These are phyloP conservation scores for Motacilla alba DNA, from an alignment of 2,113 vertebrate genomes.

Conservation along the genomic window DNA sequence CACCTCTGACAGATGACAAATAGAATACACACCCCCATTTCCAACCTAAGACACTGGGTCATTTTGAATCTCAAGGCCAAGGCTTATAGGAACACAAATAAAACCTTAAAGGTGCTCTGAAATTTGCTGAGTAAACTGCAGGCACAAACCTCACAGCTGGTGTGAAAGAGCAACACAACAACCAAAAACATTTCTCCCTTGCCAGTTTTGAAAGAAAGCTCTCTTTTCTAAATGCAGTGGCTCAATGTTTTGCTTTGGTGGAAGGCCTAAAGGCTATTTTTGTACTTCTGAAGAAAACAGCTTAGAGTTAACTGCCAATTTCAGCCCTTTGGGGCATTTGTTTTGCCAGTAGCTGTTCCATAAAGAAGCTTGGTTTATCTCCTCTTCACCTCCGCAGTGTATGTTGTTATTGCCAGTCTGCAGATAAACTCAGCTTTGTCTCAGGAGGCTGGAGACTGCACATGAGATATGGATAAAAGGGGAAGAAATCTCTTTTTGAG, in stretches of 20 bases:
- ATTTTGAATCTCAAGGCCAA: not conserved
- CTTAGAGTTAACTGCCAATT: not conserved
- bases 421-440: constrained; percentile 52
- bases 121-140: not conserved
- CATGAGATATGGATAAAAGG: not conserved
- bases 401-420: constrained; percentile 12
- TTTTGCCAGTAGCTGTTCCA: constrained; percentile 46
- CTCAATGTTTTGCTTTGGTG: not conserved
- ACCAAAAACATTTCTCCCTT: not conserved
- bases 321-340: not conserved
- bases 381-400: not conserved
- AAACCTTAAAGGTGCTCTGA: not conserved
- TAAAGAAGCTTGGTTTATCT: constrained; percentile 49
- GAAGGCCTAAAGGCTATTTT: not conserved
- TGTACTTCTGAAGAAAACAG: not conserved
- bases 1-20: not conserved
- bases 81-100: not conserved
- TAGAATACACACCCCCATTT: not conserved
- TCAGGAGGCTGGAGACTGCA: not conserved
- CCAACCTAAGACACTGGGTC: not conserved
- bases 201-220: not conserved
- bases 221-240: not conserved
- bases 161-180: not conserved
- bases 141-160: not conserved
- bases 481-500: constrained; percentile 1